phyloP scores from a whole-genome alignment of 2,113 vertebrate genomes.

The Varanus salvator region DNA sequence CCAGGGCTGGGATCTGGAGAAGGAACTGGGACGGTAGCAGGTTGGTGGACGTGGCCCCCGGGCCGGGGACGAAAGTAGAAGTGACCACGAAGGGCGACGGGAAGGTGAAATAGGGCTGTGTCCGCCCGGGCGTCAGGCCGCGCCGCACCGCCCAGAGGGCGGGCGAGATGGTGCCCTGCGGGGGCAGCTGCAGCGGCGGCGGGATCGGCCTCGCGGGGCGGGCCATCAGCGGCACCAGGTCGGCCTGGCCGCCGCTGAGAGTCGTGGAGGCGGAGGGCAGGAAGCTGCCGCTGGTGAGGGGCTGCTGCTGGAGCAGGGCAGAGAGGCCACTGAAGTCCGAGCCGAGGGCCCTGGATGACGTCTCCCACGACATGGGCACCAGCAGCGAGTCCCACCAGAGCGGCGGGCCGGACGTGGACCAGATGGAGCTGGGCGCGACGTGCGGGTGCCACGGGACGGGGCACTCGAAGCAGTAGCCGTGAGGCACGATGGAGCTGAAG shows the following conservation, averaged over 20 bases:
- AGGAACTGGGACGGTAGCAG: no score
- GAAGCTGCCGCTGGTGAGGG: no score
- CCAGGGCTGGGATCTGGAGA: not conserved
- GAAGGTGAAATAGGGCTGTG: not conserved
- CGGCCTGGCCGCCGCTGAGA: no score
- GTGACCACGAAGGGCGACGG: not conserved
- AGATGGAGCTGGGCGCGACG: no score
- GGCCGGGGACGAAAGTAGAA: no score
- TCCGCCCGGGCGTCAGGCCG: not conserved
- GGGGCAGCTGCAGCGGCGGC: not conserved
- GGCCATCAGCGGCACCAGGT: no score
- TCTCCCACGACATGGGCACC: no score
- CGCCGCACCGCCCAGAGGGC: not conserved
- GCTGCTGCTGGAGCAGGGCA: no score
- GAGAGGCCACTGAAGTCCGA: no score
- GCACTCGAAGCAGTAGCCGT: constrained; percentile 4
- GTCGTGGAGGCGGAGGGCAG: no score
- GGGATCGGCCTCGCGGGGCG: not conserved
- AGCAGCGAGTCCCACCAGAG: not conserved
- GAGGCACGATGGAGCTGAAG: not conserved
- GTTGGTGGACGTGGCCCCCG: no score
- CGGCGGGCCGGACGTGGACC: not conserved
- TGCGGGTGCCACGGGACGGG: constrained; percentile 5
- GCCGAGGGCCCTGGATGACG: accelerated
- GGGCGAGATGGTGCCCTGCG: not conserved